Evolutionary conservation across 2,113 vertebrate genomes (phyloP), one percentile per base, ranked within the genome.

Genomic region (Vidua chalybeata): DNA sequence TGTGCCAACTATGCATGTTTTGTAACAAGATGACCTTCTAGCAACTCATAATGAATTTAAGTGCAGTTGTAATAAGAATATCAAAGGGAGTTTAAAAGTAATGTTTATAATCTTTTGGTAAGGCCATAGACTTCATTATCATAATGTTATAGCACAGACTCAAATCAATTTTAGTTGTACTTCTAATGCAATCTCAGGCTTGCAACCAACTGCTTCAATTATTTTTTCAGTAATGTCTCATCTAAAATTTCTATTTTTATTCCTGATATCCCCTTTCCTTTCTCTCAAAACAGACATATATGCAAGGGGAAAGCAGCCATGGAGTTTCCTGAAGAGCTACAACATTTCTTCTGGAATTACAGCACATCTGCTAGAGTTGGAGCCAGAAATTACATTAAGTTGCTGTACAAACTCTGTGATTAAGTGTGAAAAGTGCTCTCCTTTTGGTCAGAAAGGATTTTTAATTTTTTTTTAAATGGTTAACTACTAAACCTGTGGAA

Each of bases 11-110:
- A 52, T 43, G 58, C 89, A 81, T 43, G 27, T 76, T 89, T 76
- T 82, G 83, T 81, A 86, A 92, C 66, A 87, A 62, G 58, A 61
- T 82, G 71, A 87, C 54, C 73, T 88, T 87, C 66, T 64, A 68
- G 56, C 15, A 81, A 49, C 41, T 89, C 86, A 52, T 87, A 94
- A 85, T 84, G 88, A 96, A 84, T 89, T 86, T 92, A 95, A 91
- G 79, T 63, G 83, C 39, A 72, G 27, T 56, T 78, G 45, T 54
- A 95, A 91, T 76, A 81, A 45, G 89, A 92, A 82, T 79, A 72
- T 87, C 56, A 95, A 61, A 78, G 12, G 22, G n/a, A 59, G 48
- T 67, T 90, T 69, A 78, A 76, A 81, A 81, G 54, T 76, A 41
- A 49, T 71, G 15, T 90, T 86, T 86, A 72, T 82, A 78, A 69